Evolutionary conservation across 1,140 invertebrate species (phyloP), one percentile per base, ranked within the genome.

Genomic region (Drosophila sulfurigaster): DNA sequence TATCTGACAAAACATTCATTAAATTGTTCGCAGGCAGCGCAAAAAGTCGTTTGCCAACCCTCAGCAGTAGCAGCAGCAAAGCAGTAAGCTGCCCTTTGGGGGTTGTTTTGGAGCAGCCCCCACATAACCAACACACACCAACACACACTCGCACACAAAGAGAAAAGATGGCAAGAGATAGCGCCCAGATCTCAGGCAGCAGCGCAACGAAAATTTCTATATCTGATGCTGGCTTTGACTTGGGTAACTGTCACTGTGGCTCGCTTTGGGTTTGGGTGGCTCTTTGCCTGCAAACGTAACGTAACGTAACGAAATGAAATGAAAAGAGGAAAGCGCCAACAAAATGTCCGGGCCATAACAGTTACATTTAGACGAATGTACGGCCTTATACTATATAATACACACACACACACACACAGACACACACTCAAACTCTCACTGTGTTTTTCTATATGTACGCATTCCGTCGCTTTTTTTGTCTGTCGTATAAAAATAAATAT

Each of bases 1-100:
- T 90, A 89, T 90, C 85, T 89, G 74, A 89, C 86, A 89, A 89
- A 89, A 89, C 85, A 89, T 89, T 90, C 85, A 89, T 89, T 89
- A 90, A 83, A 89, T 88, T 88, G 87, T 79, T 86, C 72, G 67
- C 81, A 78, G 66, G 72, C 71, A 73, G 63, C 45, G 70, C 70
- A 63, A 71, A 69, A 56, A 63, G 65, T 74, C 65, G 67, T 65
- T 65, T 78, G 77, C 73, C 74, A 80, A 86, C 85, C 85, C 82
- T 80, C 70, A 72, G 63, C 48, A 13, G 16, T 20, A 20, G 16
- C 67, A 72, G 63, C 45, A n/a, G 38, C 38, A 41, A n/a, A 62
- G 67, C 71, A 43, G 35, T 77, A 75, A 67, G 79, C 68, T 38
- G 68, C 68, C 77, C 63, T 78, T 80, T 78, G 81, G 85, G 82